Conservation (phyloP, 1,140 invertebrate species). For the Agrilus planipennis region DNA sequence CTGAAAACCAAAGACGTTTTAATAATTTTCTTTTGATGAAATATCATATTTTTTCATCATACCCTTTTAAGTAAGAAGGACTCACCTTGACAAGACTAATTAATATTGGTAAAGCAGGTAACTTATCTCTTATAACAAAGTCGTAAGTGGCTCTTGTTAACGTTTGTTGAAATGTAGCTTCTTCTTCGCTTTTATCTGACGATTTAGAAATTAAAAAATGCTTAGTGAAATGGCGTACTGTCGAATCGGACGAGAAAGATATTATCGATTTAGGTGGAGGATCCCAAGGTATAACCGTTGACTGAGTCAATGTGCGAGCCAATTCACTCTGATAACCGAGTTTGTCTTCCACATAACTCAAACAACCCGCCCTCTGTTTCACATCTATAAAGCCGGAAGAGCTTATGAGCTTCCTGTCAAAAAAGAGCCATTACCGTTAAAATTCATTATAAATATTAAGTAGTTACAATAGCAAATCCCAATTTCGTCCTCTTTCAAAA, state of each 20-base stretch:
- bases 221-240: conserved; percentile 51
- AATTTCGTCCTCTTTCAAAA: conserved; percentile 71
- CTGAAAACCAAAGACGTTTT: background rate
- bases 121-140: conserved; percentile 74
- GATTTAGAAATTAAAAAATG: conserved; percentile 41
- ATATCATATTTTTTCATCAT: conserved; percentile 4
- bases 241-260: conserved; percentile 54
- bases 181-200: conserved; percentile 17
- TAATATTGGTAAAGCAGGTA: conserved; percentile 65
- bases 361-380: conserved; percentile 79
- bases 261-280: conserved; percentile 46
- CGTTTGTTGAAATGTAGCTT: conserved; percentile 49
- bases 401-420: conserved; percentile 24
- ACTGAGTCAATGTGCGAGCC: conserved; percentile 70
- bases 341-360: conserved; percentile 80
- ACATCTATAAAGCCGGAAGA: conserved; percentile 65
- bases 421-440: background rate
- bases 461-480: conserved; percentile 62
- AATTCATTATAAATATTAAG: background rate
- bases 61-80: conserved; percentile 4
- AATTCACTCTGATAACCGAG: conserved; percentile 73
- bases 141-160: conserved; percentile 71
- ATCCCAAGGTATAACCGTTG: conserved; percentile 59
- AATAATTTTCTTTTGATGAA: conserved; percentile 3
- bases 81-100: conserved; percentile 55